Evolutionary conservation across 2,888 invertebrate species (phyloP).

Genomic region (Acrocyrtus sp.): DNA sequence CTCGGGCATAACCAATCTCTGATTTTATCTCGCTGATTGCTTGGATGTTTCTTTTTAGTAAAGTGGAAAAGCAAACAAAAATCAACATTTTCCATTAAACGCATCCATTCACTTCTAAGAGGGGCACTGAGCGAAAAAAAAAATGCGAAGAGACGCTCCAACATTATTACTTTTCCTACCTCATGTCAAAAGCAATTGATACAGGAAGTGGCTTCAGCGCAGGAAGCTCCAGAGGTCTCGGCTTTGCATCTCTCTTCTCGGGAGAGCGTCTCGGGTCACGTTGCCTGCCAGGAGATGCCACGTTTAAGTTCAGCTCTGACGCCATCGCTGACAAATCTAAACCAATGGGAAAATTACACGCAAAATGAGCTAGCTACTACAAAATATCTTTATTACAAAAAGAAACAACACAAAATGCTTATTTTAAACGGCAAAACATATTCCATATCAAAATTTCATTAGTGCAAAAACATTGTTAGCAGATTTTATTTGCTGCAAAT

Average conservation of each 20-base stretch:
- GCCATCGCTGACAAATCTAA: conserved; percentile 83
- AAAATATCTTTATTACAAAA: background rate
- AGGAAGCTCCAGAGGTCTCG: conserved; percentile 66
- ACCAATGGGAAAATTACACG: conserved; percentile 23
- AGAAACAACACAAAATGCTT: background rate
- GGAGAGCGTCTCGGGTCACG: conserved; percentile 56
- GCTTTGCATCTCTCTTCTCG: conserved; percentile 67
- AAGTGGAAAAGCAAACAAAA: too few species aligned
- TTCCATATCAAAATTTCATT: background rate
- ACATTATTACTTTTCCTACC: too few species aligned
- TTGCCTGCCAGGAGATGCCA: conserved; percentile 68
- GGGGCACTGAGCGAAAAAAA: background rate
- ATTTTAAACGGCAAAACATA: background rate
- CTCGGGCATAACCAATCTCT: conserved; percentile 93
- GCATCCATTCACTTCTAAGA: background rate
- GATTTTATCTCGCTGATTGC: conserved; percentile 98
- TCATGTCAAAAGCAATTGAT: conserved; percentile 88
- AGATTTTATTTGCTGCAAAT: too few species aligned
- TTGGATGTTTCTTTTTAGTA: conserved; percentile 85
- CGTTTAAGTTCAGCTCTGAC: conserved; percentile 73
- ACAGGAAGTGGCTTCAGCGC: conserved; percentile 80
- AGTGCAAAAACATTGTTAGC: background rate
- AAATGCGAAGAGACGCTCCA: conserved; percentile 6
- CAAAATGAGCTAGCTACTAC: background rate
- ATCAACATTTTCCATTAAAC: background rate